A percentile compares a stretch with the other conserved stretches of the same genome.
These are phyloP conservation scores for Magallana angulata DNA, from an alignment of 1,140 invertebrate genomes.

Conservation along the genomic window DNA sequence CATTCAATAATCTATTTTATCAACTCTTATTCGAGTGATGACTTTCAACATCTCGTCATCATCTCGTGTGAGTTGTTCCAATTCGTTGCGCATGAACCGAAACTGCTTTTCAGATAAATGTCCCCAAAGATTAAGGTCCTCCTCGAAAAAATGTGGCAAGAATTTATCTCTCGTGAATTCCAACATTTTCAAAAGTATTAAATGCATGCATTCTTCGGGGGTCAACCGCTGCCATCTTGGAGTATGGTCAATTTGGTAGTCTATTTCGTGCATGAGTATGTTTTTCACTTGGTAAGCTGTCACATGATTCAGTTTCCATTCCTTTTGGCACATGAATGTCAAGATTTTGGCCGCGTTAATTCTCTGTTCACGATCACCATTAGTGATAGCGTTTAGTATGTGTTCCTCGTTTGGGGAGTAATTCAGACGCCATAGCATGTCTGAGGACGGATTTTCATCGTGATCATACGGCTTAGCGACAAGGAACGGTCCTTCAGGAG, in stretches of 20 bases:
- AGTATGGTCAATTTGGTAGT: constrained; percentile 68
- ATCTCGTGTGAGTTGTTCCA: constrained; percentile 48
- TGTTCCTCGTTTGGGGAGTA: constrained; percentile 61
- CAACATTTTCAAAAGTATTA: constrained; percentile 63
- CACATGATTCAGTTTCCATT: constrained; percentile 65
- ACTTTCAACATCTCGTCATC: constrained; percentile 49
- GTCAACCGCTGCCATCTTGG: constrained; percentile 69
- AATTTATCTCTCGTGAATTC: constrained; percentile 56
- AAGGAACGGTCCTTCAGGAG: constrained; percentile 57
- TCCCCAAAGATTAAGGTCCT: constrained; percentile 61
- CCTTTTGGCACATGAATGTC: constrained; percentile 60
- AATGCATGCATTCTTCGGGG: constrained; percentile 64
- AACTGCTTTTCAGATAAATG: constrained; percentile 43
- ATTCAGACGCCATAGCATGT: constrained; percentile 64
- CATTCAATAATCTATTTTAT: constrained; percentile 13
- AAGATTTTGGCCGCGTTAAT: constrained; percentile 63
- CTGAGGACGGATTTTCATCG: constrained; percentile 61
- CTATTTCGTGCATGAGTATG: constrained; percentile 67
- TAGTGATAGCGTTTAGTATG: constrained; percentile 64
- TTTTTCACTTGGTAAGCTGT: constrained; percentile 68
- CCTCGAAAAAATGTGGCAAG: constrained; percentile 69
- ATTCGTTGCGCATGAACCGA: constrained; percentile 49
- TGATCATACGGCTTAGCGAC: constrained; percentile 59
- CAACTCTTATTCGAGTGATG: constrained; percentile 35
- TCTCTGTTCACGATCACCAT: constrained; percentile 66